Evolutionary conservation across 1,140 invertebrate genomes (phyloP), one percentile per base, ranked within the genome.

Genomic region (Orussus abietinus): DNA sequence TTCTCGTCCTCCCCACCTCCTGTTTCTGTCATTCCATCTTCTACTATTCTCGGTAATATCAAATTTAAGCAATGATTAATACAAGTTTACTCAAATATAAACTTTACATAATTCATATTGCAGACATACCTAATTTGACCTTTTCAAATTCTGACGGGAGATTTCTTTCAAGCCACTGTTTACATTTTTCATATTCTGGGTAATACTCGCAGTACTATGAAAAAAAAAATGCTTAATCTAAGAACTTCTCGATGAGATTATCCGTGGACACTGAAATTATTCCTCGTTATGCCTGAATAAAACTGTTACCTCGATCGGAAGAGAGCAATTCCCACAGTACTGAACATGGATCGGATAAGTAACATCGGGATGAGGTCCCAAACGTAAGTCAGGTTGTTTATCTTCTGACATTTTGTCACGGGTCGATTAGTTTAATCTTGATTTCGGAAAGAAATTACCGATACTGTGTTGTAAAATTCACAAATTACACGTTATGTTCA

Each of bases 141-240:
- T 89, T 91, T 64, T 92, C 88, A 71, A 97, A 96, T 72, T 95
- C 86, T 30, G 84, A 84, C 3, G 96, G 95, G 37, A 98, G 74
- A 79, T 97, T 87, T 59, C 88, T 87, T 67, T 97, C 91, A 30
- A 98, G 65, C 96, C 96, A 98, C 58, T 88, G 83, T 69, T 95
- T 96, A 65, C 96, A 99, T 74, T 96, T 96, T 43, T 96, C 95
- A 73, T 92, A 93, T 64, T 95, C 90, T 25, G 94, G 93, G 75
- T 96, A 96, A 74, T 93, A 97, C 79, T 98, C 95, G 69, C 96
- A 98, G 65, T 98, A 99, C 86, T 93, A 65, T 5, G 30, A 77
- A 67, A 33, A 62, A 64, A 61, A 62, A 39, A 39, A 31, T 39
- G 12, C 40, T 36, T 38, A n/a, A 19, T 37, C 28, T 10, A 26